Conservation (phyloP, 2,888 invertebrate species). For the Drymonia ruficornis region DNA sequence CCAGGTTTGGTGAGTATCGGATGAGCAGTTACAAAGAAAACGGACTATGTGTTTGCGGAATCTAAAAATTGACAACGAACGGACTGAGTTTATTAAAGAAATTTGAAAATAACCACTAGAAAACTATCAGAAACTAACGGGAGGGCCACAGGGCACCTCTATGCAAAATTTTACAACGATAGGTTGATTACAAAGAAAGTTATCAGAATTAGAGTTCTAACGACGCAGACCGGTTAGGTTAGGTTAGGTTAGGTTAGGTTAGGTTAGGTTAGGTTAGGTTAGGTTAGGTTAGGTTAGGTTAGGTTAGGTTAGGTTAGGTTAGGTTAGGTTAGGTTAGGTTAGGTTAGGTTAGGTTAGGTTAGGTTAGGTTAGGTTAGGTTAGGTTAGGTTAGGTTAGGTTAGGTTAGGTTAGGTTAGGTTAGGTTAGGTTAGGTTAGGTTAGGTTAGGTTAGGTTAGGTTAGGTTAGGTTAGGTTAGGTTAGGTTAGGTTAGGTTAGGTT, state of each 20-base stretch:
- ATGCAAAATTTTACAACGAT: too few relatives aligned
- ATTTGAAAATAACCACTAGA: too few relatives aligned
- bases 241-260: conserved; percentile 26
- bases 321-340: conserved; percentile 33
- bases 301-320: conserved; percentile 21
- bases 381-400: conserved; percentile 17
- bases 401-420: conserved; percentile 12
- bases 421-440: conserved; percentile 16
- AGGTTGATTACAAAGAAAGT: too few relatives aligned
- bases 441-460: conserved; percentile 28
- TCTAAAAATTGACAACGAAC: too few relatives aligned
- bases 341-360: conserved; percentile 31
- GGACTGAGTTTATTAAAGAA: too few relatives aligned
- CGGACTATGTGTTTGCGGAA: too few relatives aligned
- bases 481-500: conserved; percentile 27
- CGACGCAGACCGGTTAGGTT: too few relatives aligned
- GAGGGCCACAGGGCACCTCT: too few relatives aligned
- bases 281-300: conserved; percentile 16
- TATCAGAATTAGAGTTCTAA: too few relatives aligned
- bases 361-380: conserved; percentile 33
- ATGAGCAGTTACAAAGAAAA: too few relatives aligned
- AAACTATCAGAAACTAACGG: too few relatives aligned
- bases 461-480: conserved; percentile 31
- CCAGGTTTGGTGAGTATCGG: too few relatives aligned
- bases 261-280: conserved; percentile 14